A percentile compares a stretch with the other conserved stretches of the same genome.
Evolutionary conservation across 2,797 vertebrate species (phyloP).

Genomic region (Mormyrus hasselquistii): DNA sequence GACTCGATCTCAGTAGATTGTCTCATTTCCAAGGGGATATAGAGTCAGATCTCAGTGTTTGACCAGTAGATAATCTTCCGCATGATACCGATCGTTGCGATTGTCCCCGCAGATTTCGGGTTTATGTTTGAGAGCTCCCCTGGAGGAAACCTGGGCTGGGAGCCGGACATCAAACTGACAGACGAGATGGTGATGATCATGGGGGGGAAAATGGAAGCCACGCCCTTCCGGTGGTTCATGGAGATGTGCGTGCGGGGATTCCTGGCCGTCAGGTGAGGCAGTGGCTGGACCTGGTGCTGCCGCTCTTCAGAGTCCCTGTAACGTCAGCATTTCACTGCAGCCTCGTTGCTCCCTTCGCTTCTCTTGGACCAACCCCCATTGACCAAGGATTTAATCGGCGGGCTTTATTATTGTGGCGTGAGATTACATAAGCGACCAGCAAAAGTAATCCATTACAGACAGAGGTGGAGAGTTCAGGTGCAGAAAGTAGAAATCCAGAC

Average conservation of each 20-base stretch:
- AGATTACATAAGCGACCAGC: neutral
- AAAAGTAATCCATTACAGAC: neutral
- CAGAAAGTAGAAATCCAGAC: neutral
- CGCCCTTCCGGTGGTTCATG: conserved; percentile 96
- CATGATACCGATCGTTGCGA: neutral
- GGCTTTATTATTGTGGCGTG: neutral
- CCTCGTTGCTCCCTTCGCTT: neutral
- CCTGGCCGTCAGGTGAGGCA: conserved; percentile 80
- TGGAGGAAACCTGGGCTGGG: conserved; percentile 93
- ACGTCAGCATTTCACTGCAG: neutral
- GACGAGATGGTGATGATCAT: conserved; percentile 99
- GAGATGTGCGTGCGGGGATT: conserved; percentile 96
- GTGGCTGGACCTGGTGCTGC: neutral
- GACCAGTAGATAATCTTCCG: neutral
- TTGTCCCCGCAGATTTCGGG: conserved; percentile 75
- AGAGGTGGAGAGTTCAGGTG: neutral
- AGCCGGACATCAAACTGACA: conserved; percentile 93
- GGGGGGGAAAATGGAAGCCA: conserved; percentile 97
- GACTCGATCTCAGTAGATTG: neutral
- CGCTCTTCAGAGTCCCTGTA: neutral
- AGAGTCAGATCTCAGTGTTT: neutral
- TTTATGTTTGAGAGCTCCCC: conserved; percentile 99
- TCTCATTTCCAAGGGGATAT: neutral
- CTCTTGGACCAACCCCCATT: neutral
- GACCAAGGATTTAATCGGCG: neutral